Percentiles rank a stretch among this genome's conserved stretches.
phyloP scores from a whole-genome alignment of 53 echinoderm and acorn worm genomes.

The Echinometra lucunter region DNA sequence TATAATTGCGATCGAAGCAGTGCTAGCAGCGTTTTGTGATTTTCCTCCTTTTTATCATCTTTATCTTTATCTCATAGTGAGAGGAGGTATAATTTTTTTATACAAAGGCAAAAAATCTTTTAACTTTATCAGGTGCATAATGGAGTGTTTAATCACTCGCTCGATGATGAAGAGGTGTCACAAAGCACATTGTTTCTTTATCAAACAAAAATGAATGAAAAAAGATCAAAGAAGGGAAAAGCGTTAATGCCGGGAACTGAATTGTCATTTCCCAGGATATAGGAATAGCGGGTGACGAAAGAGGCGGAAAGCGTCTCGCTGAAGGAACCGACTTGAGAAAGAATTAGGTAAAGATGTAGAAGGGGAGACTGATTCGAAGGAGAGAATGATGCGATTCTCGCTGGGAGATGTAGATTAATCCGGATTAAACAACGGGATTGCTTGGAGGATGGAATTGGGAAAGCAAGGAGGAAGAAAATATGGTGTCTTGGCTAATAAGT shows the following conservation, averaged over 20 bases:
- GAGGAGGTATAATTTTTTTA: background rate
- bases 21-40: background rate
- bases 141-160: background rate
- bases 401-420: conserved; percentile 61
- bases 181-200: conserved; percentile 47
- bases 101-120: background rate
- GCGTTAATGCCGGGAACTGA: background rate
- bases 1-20: background rate
- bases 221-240: background rate
- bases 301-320: background rate
- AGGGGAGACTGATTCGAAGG: no score
- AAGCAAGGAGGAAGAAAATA: background rate
- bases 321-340: background rate
- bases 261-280: conserved; percentile 32
- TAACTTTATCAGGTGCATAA: background rate
- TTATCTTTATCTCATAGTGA: background rate
- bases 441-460: conserved; percentile 14
- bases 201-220: conserved; percentile 19
- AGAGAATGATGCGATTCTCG: conserved; percentile 34
- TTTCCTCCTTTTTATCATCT: no score
- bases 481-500: background rate
- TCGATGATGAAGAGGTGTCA: background rate
- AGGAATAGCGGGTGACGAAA: conserved; percentile 20
- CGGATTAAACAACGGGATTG: conserved; percentile 51
- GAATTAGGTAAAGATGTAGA: background rate